Evolutionary conservation across 1,140 invertebrate species (phyloP).

Genomic region (Diprion similis): DNA sequence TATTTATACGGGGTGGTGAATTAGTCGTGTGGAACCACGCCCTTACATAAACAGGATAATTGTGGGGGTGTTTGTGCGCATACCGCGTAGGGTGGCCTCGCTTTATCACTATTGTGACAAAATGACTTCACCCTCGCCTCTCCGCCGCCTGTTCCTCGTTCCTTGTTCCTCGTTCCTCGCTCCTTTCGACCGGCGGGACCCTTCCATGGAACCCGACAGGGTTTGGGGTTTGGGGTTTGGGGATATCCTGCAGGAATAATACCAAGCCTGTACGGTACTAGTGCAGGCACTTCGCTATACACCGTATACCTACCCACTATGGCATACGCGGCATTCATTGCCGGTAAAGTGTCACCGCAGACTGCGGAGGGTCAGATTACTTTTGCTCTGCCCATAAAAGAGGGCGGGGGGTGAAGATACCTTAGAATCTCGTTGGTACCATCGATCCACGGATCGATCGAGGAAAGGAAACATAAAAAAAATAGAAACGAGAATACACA

Average conservation of each 20-base stretch:
- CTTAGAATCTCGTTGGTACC: no score
- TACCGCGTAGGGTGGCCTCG: constrained; percentile 31
- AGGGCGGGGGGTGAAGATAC: no score
- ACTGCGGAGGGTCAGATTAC: no score
- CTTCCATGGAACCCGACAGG: neutral
- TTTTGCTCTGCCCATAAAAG: no score
- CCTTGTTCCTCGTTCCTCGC: neutral
- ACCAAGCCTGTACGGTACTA: neutral
- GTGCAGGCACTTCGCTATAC: no score
- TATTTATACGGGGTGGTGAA: constrained; percentile 41
- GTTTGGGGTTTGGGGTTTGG: neutral
- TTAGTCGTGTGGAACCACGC: constrained; percentile 47
- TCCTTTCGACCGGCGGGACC: constrained; percentile 18
- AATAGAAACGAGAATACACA: no score
- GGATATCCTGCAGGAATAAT: neutral
- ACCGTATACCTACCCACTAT: neutral
- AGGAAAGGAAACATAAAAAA: no score
- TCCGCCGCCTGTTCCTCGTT: no score
- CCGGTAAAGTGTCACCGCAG: no score
- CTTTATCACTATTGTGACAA: constrained; percentile 51
- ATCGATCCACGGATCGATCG: no score
- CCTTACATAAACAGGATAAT: constrained; percentile 58
- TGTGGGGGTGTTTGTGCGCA: constrained; percentile 48
- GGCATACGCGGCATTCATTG: neutral
- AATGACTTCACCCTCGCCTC: constrained; percentile 37